A percentile compares a stretch with the other conserved stretches of the same genome.
Evolutionary conservation across 2,888 invertebrate genomes (phyloP).

Genomic region (Heliothis peltigera): DNA sequence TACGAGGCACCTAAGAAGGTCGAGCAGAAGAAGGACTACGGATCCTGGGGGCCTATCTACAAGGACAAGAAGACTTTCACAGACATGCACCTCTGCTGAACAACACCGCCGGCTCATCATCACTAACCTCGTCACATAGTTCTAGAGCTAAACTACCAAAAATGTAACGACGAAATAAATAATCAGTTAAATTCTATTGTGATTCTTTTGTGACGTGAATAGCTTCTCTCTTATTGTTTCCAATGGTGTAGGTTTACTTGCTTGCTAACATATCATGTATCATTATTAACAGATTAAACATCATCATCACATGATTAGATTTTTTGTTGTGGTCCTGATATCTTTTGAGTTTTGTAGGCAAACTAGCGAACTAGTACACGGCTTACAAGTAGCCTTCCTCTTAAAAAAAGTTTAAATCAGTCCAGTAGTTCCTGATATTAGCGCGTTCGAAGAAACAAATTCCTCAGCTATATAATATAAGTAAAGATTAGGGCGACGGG

Average conservation of each 20-base stretch:
- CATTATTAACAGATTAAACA: slow-evolving; percentile 75
- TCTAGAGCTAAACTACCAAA: slow-evolving; percentile 68
- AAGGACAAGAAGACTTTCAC: slow-evolving; percentile 93
- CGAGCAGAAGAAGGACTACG: slow-evolving; percentile 87
- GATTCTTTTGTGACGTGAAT: slow-evolving; percentile 67
- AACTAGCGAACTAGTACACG: no score
- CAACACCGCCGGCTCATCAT: slow-evolving; percentile 71
- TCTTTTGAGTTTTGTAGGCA: slow-evolving; percentile 23
- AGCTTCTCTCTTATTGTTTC: slow-evolving; percentile 59
- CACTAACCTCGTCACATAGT: slow-evolving; percentile 69
- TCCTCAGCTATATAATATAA: no score
- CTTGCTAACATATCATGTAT: slow-evolving; percentile 72
- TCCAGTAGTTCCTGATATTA: no score
- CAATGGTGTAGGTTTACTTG: slow-evolving; percentile 69
- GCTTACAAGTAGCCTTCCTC: no score
- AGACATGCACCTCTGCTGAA: slow-evolving; percentile 92
- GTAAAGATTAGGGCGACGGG: slow-evolving; percentile 21
- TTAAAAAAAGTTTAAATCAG: no score
- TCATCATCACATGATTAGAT: slow-evolving; percentile 68
- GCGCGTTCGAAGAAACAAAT: no score
- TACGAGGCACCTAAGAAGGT: slow-evolving; percentile 79
- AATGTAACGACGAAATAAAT: slow-evolving; percentile 64
- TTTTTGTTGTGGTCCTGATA: slow-evolving; percentile 71
- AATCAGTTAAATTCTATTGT: slow-evolving; percentile 55
- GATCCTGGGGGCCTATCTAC: slow-evolving; percentile 93